Conservation (phyloP, 2,888 invertebrate species). For the Linyphia triangularis region DNA sequence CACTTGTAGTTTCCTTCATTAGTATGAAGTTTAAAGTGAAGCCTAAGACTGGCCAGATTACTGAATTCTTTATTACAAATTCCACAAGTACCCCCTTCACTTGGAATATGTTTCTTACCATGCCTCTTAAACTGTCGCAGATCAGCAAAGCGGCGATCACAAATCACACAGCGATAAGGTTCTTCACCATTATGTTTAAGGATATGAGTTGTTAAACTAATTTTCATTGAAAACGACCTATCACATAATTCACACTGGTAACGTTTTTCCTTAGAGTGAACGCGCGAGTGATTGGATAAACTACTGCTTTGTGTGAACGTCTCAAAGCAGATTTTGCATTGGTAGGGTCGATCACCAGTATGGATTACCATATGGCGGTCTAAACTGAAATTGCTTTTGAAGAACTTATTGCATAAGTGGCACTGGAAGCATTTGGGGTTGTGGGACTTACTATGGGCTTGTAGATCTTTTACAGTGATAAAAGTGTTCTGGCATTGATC, state of each 20-base stretch:
- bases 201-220: constrained; percentile 24
- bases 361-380: neutral
- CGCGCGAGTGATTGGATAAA: neutral
- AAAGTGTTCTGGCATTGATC: neutral
- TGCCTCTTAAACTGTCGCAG: constrained; percentile 23
- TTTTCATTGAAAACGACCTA: constrained; percentile 9
- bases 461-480: neutral
- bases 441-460: neutral
- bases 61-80: constrained; percentile 14
- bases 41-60: neutral
- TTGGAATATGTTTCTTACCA: constrained; percentile 21
- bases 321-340: constrained; percentile 10
- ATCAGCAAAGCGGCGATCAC: constrained; percentile 31
- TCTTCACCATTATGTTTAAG: constrained; percentile 28
- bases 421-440: constrained; percentile 13
- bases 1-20: constrained; percentile 21
- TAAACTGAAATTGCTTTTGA: neutral
- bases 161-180: constrained; percentile 28
- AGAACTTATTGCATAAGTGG: constrained; percentile 16
- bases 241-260: constrained; percentile 14
- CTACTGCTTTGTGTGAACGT: constrained; percentile 4
- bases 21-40: constrained; percentile 19
- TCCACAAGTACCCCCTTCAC: constrained; percentile 6
- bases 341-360: neutral
- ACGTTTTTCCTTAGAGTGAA: neutral